phyloP scores from a whole-genome alignment of 64 coral and sea anemone species.

The Platygyra sinensis region DNA sequence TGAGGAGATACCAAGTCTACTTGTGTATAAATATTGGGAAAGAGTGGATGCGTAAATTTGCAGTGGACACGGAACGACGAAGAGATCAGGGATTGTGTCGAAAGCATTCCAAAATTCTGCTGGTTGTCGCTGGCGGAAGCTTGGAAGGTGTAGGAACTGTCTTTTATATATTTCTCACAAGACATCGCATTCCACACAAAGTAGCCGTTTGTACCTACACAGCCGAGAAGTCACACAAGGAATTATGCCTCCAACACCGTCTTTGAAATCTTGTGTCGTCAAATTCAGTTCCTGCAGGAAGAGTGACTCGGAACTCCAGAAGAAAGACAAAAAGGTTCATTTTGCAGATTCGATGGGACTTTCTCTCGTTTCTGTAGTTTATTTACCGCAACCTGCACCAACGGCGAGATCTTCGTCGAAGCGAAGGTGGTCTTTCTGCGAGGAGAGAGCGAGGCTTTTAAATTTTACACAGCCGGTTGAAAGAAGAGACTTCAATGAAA shows the following conservation, averaged over 20 bases:
- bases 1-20: not conserved
- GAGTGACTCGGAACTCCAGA: slow-evolving; percentile 36
- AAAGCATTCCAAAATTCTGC: no score
- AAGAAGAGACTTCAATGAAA: slow-evolving; percentile 65
- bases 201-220: no score
- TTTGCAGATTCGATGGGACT: slow-evolving; percentile 90
- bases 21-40: not conserved
- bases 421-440: not conserved
- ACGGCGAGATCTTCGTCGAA: not conserved
- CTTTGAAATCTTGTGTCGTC: slow-evolving; percentile 12
- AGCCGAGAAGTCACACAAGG: not conserved
- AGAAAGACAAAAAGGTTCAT: slow-evolving; percentile 84
- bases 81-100: no score
- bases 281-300: slow-evolving; percentile 12
- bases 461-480: slow-evolving; percentile 83
- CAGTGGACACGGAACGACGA: no score
- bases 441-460: slow-evolving; percentile 56
- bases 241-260: slow-evolving; percentile 33
- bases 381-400: slow-evolving; percentile 48
- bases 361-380: slow-evolving; percentile 77
- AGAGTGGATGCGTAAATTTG: not conserved
- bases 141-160: not conserved
- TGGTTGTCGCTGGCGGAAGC: not conserved
- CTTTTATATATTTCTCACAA: not conserved
- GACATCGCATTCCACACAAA: not conserved